phyloP scores from a whole-genome alignment of 2,797 vertebrate species.

The Ciconia nigra region DNA sequence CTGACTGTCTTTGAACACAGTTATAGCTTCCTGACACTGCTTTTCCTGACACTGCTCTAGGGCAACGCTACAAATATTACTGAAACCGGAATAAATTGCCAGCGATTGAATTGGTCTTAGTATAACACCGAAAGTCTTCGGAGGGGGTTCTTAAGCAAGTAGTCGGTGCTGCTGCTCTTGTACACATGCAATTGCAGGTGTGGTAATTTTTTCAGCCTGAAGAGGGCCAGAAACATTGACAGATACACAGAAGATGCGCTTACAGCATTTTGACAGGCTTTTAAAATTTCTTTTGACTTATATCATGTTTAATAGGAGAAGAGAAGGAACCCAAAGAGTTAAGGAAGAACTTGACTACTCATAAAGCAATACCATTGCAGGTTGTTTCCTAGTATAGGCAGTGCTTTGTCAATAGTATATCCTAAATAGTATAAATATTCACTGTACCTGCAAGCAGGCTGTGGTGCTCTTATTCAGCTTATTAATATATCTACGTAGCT shows the following conservation, averaged over 20 bases:
- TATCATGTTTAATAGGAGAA: background rate
- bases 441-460: slow-evolving; percentile 7
- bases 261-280: background rate
- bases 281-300: background rate
- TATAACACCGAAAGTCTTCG: background rate
- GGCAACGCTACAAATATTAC: background rate
- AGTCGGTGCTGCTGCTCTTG: background rate
- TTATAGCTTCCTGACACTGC: background rate
- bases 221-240: background rate
- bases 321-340: background rate
- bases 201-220: background rate
- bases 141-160: background rate
- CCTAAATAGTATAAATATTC: slow-evolving; percentile 34
- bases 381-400: background rate
- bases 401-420: background rate
- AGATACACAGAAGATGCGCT: background rate
- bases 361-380: background rate
- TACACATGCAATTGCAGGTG: background rate
- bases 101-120: too few species aligned
- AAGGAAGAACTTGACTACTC: background rate
- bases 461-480: slow-evolving; percentile 26
- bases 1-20: background rate
- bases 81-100: background rate
- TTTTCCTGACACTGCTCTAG: background rate
- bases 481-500: slow-evolving; percentile 15